A percentile compares a stretch with the other conserved stretches of the same genome.
These are phyloP conservation scores for Macrobrachium nipponense DNA, from an alignment of 1,140 invertebrate species.

Conservation along the genomic window DNA sequence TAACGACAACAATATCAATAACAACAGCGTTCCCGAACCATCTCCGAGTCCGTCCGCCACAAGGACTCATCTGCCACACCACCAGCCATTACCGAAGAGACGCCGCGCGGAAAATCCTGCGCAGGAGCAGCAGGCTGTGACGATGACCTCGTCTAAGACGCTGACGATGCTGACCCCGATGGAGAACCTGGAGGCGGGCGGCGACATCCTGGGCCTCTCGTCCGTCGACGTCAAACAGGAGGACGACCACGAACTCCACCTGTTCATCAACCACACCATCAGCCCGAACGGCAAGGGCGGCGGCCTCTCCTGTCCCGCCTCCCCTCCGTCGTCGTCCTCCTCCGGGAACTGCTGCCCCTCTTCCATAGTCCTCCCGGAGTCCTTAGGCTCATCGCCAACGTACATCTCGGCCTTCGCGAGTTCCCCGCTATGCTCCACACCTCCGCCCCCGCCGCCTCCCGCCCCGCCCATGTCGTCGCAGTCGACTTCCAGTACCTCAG, in stretches of 20 bases:
- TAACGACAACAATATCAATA: too few relatives aligned
- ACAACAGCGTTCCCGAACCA: not conserved
- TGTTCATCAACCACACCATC: slow-evolving; percentile 27
- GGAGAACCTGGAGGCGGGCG: slow-evolving; percentile 33
- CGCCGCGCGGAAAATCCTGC: slow-evolving; percentile 12
- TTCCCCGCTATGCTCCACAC: not conserved
- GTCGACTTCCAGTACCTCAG: not conserved
- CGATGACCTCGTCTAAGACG: slow-evolving; percentile 33
- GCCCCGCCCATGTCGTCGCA: not conserved
- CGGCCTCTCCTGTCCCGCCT: not conserved
- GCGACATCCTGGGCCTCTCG: slow-evolving; percentile 34
- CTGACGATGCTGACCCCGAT: slow-evolving; percentile 36
- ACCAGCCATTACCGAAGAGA: slow-evolving; percentile 6
- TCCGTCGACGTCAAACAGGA: slow-evolving; percentile 45
- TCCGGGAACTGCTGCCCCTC: not conserved
- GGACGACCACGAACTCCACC: slow-evolving; percentile 29
- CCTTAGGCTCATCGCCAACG: not conserved
- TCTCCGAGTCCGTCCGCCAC: not conserved
- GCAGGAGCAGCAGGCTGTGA: not conserved
- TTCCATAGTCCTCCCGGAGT: not conserved
- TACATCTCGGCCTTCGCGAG: slow-evolving; percentile 1
- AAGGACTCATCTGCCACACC: not conserved
- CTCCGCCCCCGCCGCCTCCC: not conserved
- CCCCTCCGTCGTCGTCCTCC: not conserved
- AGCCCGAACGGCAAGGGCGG: not conserved